Base-by-base conservation (phyloP, 1,140 invertebrate genomes). In the Danaus plexippus region DNA sequence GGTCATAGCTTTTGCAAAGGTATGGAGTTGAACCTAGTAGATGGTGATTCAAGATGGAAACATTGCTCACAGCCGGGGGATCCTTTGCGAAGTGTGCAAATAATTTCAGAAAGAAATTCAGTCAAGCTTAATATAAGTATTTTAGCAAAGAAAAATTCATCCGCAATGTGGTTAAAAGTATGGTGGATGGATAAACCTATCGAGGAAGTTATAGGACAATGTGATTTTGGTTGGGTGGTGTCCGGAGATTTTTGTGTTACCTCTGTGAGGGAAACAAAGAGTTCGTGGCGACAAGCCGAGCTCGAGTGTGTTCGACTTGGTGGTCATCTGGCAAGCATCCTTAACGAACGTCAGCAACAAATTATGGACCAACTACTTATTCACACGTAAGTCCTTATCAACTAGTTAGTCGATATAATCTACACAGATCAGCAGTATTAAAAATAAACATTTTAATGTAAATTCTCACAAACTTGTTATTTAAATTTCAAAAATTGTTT, bases 211-310 rank as follows among this genome's bases (percentile, higher is more conserved):
- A 88, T 89, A 43, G 88, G 88, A 1, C 80, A 88, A 59, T 92
- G 92, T 78, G 89, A 89, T 2, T 90, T 89, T 58, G 91, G 91
- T 0, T 92, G 91, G 90, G 88, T 92, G 10, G 52, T 77, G 15
- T 79, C 88, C 10, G 78, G 89, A 9, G 89, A 90, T 51, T 90
- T 90, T 66, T 92, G 91, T 65, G 88, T 93, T 61, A 77, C 89
- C n/a, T 88, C 90, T 0, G 76, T 92, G 41, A 89, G 91, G 55
- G 85, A 88, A 42, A 63, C 78, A 1, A 80, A 87, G 47, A 71
- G 89, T 57, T 71, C 88, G 0, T 94, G 93, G 93, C 70, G 78
- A 2, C 89, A 91, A 43, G 92, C 91, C 0, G 91, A 93, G 66
- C 80, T 87, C 9, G 88, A 92, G 61, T 94, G 93, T 63, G 76